phyloP scores from a whole-genome alignment of 2,888 invertebrate species.

The Operophtera brumata region DNA sequence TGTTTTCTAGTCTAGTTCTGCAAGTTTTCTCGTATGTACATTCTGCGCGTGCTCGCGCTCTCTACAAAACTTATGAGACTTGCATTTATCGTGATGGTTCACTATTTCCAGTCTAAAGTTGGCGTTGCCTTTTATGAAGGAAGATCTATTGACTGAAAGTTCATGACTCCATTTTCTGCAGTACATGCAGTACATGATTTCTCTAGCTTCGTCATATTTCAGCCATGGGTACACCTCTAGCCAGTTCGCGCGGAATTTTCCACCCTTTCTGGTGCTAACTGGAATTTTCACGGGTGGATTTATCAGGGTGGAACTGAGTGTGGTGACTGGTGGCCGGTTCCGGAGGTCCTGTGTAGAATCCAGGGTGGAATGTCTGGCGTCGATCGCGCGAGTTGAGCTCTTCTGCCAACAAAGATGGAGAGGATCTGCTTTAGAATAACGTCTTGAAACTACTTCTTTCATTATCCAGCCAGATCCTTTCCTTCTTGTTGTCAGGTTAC shows the following conservation, averaged over 20 bases:
- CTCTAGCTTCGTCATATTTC: conserved; percentile 83
- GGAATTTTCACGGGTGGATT: conserved; percentile 44
- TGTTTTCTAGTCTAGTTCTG: too few species aligned
- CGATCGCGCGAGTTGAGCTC: conserved; percentile 33
- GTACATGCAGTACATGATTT: conserved; percentile 87
- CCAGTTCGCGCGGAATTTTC: conserved; percentile 86
- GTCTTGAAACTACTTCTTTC: conserved; percentile 32
- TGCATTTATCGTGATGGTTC: conserved; percentile 89
- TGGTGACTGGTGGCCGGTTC: conserved; percentile 40
- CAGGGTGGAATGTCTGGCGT: conserved; percentile 39
- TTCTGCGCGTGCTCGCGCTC: conserved; percentile 63
- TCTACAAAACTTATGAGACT: conserved; percentile 85
- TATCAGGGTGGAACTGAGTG: conserved; percentile 50
- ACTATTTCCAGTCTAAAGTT: conserved; percentile 89
- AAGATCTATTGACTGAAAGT: conserved; percentile 85
- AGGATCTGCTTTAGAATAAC: conserved; percentile 70
- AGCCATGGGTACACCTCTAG: conserved; percentile 86
- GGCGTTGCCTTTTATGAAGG: conserved; percentile 88
- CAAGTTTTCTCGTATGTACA: conserved; percentile 5
- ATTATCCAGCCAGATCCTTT: conserved; percentile 67
- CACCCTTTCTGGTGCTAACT: conserved; percentile 74
- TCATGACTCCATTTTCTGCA: conserved; percentile 86
- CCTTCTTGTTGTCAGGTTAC: conserved; percentile 60
- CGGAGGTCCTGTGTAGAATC: conserved; percentile 44
- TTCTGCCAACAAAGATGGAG: conserved; percentile 87